Conservation (phyloP, 2,888 invertebrate species). For the Teleogryllus oceanicus region DNA sequence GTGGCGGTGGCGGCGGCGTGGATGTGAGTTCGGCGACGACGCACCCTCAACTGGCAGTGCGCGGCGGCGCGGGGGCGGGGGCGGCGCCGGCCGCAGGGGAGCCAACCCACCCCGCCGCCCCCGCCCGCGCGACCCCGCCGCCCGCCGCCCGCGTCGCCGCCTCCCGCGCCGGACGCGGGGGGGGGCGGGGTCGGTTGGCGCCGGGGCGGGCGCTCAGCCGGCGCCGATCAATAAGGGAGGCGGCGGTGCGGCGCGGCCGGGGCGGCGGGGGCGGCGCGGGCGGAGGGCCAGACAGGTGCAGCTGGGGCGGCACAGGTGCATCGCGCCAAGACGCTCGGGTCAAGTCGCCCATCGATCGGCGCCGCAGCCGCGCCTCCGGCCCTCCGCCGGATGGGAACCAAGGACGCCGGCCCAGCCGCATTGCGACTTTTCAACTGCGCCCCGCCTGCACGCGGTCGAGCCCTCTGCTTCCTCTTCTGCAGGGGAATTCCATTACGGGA, state of each 20-base stretch:
- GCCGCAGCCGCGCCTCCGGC: too few species aligned
- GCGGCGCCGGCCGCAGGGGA: background rate
- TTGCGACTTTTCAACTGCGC: too few species aligned
- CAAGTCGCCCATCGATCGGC: background rate
- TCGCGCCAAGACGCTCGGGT: background rate
- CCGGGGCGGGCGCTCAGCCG: background rate
- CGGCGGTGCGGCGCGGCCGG: background rate
- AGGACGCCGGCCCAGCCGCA: too few species aligned
- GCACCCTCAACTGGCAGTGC: background rate
- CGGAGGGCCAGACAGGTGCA: background rate
- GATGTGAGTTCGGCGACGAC: conserved; percentile 18
- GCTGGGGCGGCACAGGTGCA: background rate
- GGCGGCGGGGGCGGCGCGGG: background rate
- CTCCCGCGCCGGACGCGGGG: background rate
- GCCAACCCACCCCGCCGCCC: background rate
- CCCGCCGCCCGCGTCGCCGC: background rate
- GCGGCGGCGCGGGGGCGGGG: background rate
- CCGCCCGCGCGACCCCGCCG: background rate
- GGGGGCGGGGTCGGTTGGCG: background rate
- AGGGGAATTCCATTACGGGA: too few species aligned
- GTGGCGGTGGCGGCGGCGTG: background rate
- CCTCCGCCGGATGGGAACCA: too few species aligned
- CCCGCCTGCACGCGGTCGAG: too few species aligned
- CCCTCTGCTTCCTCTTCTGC: too few species aligned
- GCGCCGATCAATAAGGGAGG: background rate